phyloP scores from a whole-genome alignment of 2,888 invertebrate genomes.

The Microctonus brassicae region DNA sequence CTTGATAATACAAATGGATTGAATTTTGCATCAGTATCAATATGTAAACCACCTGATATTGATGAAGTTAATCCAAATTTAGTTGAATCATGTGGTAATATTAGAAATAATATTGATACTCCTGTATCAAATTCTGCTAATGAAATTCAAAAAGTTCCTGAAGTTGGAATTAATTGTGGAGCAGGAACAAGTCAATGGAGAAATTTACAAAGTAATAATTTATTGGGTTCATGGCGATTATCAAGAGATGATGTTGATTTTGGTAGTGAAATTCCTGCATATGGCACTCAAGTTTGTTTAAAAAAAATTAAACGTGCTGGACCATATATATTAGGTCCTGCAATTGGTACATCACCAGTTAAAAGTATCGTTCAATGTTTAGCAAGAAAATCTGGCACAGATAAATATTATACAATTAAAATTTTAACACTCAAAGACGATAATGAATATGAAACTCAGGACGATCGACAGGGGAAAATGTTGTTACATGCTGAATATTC shows the following conservation, averaged over 20 bases:
- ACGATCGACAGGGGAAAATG: slow-evolving; percentile 84
- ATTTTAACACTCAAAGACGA: slow-evolving; percentile 71
- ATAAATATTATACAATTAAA: slow-evolving; percentile 80
- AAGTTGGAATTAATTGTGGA: slow-evolving; percentile 26
- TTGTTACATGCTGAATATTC: slow-evolving; percentile 83
- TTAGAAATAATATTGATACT: slow-evolving; percentile 14
- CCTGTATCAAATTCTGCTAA: slow-evolving; percentile 20
- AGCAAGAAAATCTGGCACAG: slow-evolving; percentile 78
- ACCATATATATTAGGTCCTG: slow-evolving; percentile 78
- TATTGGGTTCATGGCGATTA: slow-evolving; percentile 35
- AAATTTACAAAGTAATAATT: neutral
- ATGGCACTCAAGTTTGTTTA: slow-evolving; percentile 73
- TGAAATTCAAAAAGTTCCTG: slow-evolving; percentile 40
- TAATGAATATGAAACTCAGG: slow-evolving; percentile 76
- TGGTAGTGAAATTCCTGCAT: slow-evolving; percentile 69
- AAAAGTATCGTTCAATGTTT: slow-evolving; percentile 83
- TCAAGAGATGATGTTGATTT: slow-evolving; percentile 49
- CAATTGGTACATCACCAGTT: slow-evolving; percentile 81
- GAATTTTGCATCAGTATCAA: slow-evolving; percentile 28
- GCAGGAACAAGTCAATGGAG: slow-evolving; percentile 24
- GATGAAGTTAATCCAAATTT: slow-evolving; percentile 26
- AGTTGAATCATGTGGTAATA: slow-evolving; percentile 15
- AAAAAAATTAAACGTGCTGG: slow-evolving; percentile 76
- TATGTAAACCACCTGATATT: slow-evolving; percentile 39
- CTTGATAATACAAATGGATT: slow-evolving; percentile 36